Base-by-base conservation (phyloP, 1,140 invertebrate species). In the Bombus haemorrhoidalis region DNA sequence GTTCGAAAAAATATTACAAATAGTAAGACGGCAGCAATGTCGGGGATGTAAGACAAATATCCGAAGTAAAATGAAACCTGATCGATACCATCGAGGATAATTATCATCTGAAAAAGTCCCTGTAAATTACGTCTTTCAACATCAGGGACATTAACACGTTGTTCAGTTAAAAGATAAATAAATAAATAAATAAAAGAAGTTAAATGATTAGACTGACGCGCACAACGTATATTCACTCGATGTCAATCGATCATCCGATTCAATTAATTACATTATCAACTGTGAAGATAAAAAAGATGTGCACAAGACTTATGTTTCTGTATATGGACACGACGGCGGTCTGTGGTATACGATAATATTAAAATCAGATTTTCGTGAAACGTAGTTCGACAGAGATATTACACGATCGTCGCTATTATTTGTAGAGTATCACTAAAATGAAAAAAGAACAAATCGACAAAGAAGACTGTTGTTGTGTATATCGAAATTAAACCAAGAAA, bases 401-500 rank as follows among this genome's bases (percentile, higher is more conserved):
- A 39, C 77, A 80, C 77, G 83, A 80, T 41, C 83, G 76, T 85
- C 72, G 76, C 77, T 76, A 83, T 72, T 81, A 74, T 66, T 88
- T 81, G 57, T 78, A 86, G 76, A 76, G 43, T 59, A 68, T 39
- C 47, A 53, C 43, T 59, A 57, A 59, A 71, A 62, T 53, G 39
- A n/a, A 77, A 32, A 32, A 43, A 79, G n/a, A 41, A 68, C 34
- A 71, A 37, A 79, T 41, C 78, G 62, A 66, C 57, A 47, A 83
- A 83, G 18, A 83, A 86, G 85, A 83, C 85, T 87, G 83, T 85
- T 87, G 43, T 79, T 87, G 43, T 79, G 83, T 85, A 76, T 85
- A 72, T 80, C 62, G 64, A 47, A 85, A 64, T 85, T 72, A 76
- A 75, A 66, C 76, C 10, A 72, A 39, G 15, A 66, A 79, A 77